These are phyloP conservation scores for Macrophya alboannulata DNA, from an alignment of 2,888 invertebrate species.

Conservation along the genomic window DNA sequence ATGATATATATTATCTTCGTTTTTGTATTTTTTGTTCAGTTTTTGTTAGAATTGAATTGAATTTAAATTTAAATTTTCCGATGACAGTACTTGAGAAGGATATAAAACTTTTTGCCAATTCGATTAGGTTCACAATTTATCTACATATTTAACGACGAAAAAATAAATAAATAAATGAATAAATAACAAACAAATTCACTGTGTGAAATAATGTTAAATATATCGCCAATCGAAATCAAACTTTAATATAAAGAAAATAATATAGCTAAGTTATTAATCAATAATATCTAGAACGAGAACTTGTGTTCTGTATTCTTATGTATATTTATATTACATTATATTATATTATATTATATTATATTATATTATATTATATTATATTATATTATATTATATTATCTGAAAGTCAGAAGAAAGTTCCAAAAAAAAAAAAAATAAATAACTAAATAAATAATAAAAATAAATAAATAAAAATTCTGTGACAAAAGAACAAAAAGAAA, in stretches of 20 bases:
- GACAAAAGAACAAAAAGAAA: neutral
- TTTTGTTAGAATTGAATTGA: neutral
- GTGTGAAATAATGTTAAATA: neutral
- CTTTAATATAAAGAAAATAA: neutral
- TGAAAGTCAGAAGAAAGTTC: neutral
- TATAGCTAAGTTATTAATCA: neutral
- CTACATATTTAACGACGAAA: neutral
- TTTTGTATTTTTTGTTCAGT: neutral
- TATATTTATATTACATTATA: neutral
- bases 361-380: neutral
- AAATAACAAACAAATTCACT: too few species aligned
- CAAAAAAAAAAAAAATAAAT: neutral
- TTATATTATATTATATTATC: neutral
- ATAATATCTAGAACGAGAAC: neutral
- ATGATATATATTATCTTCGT: neutral
- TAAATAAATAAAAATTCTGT: too few species aligned
- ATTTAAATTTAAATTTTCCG: neutral
- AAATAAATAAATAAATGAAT: neutral
- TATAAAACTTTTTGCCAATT: too few species aligned
- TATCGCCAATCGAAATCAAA: neutral
- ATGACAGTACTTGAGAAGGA: too few species aligned
- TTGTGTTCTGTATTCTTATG: constrained; percentile 27
- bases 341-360: neutral
- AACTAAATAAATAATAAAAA: too few species aligned
- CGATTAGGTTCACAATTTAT: too few species aligned